phyloP scores from a whole-genome alignment of 2,113 vertebrate species.

The Xenopus borealis region DNA sequence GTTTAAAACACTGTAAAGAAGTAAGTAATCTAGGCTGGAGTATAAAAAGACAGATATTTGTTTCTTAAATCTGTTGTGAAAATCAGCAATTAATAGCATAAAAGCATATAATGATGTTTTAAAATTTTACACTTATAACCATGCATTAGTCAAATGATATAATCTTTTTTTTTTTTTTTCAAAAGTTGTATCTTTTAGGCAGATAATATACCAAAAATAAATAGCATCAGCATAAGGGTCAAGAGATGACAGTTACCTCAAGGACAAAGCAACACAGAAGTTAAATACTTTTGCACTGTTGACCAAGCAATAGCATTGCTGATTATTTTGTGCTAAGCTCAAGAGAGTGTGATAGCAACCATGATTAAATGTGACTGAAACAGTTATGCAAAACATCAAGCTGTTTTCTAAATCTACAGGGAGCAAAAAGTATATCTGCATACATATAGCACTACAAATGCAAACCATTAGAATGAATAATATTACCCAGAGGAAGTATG shows the following conservation, averaged over 20 bases:
- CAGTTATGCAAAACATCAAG: constrained; percentile 61
- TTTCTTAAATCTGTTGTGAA: no score
- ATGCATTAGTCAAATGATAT: no score
- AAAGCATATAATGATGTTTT: no score
- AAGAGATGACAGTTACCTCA: constrained; percentile 4
- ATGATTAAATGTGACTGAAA: constrained; percentile 58
- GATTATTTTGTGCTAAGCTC: constrained; percentile 56
- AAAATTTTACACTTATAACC: no score
- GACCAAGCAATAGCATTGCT: constrained; percentile 53
- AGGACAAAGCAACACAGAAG: constrained; percentile 22
- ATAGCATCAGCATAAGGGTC: constrained; percentile 50
- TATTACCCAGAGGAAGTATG: constrained; percentile 52
- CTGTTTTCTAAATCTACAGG: constrained; percentile 48
- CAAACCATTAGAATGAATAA: constrained; percentile 47
- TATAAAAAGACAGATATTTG: no score
- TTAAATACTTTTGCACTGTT: constrained; percentile 41
- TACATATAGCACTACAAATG: constrained; percentile 47
- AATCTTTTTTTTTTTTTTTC: no score
- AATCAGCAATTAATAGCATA: no score
- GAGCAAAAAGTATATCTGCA: constrained; percentile 51
- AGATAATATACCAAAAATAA: neutral
- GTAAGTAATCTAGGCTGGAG: no score
- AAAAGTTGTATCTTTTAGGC: no score
- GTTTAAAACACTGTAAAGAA: no score
- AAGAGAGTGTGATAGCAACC: constrained; percentile 57